These are phyloP conservation scores for Proteles cristata DNA, from an alignment of 2,113 vertebrate genomes.

Conservation along the genomic window DNA sequence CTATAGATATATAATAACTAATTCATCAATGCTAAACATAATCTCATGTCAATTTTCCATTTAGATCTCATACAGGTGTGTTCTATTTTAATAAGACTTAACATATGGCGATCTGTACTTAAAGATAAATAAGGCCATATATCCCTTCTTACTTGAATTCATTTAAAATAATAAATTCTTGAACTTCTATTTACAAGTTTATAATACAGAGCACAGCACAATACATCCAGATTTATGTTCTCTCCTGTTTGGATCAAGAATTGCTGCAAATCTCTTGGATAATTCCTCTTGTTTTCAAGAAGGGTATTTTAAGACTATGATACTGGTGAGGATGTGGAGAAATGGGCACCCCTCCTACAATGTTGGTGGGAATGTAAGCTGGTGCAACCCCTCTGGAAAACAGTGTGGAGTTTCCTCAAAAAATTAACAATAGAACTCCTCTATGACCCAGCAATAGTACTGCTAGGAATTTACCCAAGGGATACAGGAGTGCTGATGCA, in stretches of 20 bases:
- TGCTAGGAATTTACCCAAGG: no score
- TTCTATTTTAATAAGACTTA: not conserved
- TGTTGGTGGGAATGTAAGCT: no score
- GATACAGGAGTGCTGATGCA: no score
- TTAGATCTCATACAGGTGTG: not conserved
- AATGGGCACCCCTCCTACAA: no score
- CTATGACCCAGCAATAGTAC: no score
- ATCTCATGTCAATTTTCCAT: not conserved
- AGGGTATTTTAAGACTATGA: not conserved
- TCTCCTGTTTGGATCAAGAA: not conserved
- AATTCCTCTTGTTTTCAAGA: not conserved
- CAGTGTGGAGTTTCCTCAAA: no score
- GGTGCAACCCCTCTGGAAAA: no score
- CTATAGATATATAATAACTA: not conserved
- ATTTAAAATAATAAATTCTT: slow-evolving; percentile 40
- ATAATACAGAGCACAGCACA: not conserved
- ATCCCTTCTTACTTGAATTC: not conserved
- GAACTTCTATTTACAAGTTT: not conserved
- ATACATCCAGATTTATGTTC: not conserved
- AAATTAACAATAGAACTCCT: no score
- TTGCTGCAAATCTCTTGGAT: not conserved
- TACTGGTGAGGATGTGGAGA: no score
- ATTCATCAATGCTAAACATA: not conserved
- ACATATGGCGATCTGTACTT: not conserved
- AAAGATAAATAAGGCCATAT: slow-evolving; percentile 17